A percentile compares a stretch with the other conserved stretches of the same genome.
Conservation (phyloP, 2,888 invertebrate species). For the Drosophila crucigera region DNA sequence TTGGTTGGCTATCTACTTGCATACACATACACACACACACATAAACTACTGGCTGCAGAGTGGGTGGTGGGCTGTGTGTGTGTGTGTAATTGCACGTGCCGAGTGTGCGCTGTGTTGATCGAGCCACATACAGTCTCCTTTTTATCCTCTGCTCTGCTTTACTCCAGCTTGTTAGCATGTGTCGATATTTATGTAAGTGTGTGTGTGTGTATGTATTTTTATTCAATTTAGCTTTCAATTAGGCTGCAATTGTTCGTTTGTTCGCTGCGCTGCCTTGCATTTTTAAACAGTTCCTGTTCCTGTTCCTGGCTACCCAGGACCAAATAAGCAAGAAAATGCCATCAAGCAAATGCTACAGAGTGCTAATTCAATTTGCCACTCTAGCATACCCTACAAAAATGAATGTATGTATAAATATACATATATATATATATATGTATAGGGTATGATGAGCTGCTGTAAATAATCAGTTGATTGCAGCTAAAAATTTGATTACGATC, state of each 20-base stretch:
- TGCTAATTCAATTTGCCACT: background rate
- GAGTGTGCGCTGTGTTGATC: slow-evolving; percentile 73
- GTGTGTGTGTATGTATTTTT: slow-evolving; percentile 61
- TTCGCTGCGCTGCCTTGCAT: slow-evolving; percentile 70
- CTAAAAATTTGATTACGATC: background rate
- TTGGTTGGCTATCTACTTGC: slow-evolving; percentile 37
- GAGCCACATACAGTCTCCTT: slow-evolving; percentile 71
- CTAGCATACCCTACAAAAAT: background rate
- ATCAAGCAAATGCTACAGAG: slow-evolving; percentile 1
- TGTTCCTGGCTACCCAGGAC: slow-evolving; percentile 1
- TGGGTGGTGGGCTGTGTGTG: slow-evolving; percentile 13
- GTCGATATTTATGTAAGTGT: slow-evolving; percentile 24
- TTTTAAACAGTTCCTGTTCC: slow-evolving; percentile 66
- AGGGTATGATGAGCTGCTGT: slow-evolving; percentile 1
- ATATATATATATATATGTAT: background rate
- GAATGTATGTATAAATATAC: background rate
- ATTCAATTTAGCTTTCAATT: slow-evolving; percentile 81
- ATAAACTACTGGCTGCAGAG: slow-evolving; percentile 37
- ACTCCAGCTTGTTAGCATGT: slow-evolving; percentile 63
- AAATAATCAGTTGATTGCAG: background rate
- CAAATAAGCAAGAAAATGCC: slow-evolving; percentile 50
- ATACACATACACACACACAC: slow-evolving; percentile 33
- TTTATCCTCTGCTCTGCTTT: slow-evolving; percentile 36
- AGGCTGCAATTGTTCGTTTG: slow-evolving; percentile 82
- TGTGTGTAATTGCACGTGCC: slow-evolving; percentile 71